These are phyloP conservation scores for Diorhabda sublineata DNA, from an alignment of 1,140 invertebrate genomes.

Conservation along the genomic window DNA sequence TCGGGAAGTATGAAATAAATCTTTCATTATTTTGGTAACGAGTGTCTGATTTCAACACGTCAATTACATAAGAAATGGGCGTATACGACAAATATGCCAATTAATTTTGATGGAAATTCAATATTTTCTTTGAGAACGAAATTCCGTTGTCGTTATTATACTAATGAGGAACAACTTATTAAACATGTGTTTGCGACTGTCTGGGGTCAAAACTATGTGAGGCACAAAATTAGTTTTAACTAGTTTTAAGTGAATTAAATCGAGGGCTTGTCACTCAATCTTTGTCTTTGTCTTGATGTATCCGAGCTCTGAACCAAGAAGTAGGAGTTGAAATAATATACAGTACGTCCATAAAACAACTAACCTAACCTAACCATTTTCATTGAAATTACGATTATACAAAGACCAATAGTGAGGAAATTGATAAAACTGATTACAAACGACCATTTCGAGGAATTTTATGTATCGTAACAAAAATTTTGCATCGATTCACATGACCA, in stretches of 20 bases:
- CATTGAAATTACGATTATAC: too few species aligned
- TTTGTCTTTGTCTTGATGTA: not conserved
- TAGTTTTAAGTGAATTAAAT: conserved; percentile 10
- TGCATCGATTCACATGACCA: too few species aligned
- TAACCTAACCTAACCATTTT: too few species aligned
- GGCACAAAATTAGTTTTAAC: conserved; percentile 5
- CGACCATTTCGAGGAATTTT: too few species aligned
- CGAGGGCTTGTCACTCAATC: not conserved
- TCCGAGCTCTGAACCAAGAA: too few species aligned
- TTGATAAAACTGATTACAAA: too few species aligned
- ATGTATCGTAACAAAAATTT: too few species aligned
- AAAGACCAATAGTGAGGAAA: too few species aligned
- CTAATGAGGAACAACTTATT: conserved; percentile 13
- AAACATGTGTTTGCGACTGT: conserved; percentile 3
- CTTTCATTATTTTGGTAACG: not conserved
- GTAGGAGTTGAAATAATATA: too few species aligned
- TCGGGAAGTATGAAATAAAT: not conserved
- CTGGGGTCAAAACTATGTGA: not conserved
- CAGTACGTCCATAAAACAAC: too few species aligned
- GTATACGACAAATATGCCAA: conserved; percentile 15
- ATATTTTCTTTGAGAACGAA: conserved; percentile 9
- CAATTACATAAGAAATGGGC: conserved; percentile 5
- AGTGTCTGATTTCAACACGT: not conserved
- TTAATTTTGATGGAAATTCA: conserved; percentile 20
- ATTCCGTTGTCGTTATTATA: not conserved